phyloP scores from a whole-genome alignment of 2,888 invertebrate genomes.

The Eristalinus aeneus region DNA sequence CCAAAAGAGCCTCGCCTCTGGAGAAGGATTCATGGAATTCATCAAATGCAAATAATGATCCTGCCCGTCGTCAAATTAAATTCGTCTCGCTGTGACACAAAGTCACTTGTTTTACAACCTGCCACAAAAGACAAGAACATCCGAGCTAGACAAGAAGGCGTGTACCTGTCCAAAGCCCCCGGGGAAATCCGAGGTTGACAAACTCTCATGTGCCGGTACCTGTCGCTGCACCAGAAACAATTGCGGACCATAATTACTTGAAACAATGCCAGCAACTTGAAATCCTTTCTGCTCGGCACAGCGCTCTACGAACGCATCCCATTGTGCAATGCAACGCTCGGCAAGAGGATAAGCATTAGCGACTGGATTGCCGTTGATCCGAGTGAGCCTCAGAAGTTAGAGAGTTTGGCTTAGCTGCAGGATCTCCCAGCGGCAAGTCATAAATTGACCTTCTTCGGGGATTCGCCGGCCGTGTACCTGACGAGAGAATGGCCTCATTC shows the following conservation, averaged over 20 bases:
- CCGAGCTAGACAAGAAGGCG: neutral
- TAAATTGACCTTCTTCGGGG: conserved; percentile 29
- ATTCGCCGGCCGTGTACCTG: conserved; percentile 17
- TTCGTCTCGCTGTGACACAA: conserved; percentile 53
- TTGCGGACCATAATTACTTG: conserved; percentile 48
- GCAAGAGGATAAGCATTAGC: conserved; percentile 44
- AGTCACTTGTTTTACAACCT: conserved; percentile 58
- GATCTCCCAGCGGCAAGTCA: conserved; percentile 9
- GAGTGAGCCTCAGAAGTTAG: neutral
- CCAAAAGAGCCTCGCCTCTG: neutral
- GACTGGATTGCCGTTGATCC: conserved; percentile 29
- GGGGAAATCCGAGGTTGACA: conserved; percentile 54
- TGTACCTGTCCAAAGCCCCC: conserved; percentile 35
- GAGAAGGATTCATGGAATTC: conserved; percentile 39
- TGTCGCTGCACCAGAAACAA: conserved; percentile 47
- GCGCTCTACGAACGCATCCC: conserved; percentile 12
- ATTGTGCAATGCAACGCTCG: conserved; percentile 30
- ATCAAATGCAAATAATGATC: conserved; percentile 63
- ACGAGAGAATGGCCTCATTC: conserved; percentile 9
- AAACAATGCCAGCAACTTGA: conserved; percentile 42
- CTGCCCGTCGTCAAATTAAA: conserved; percentile 66
- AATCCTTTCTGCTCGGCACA: conserved; percentile 54
- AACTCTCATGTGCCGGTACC: conserved; percentile 34
- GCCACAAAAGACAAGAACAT: conserved; percentile 9
- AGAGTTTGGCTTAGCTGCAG: neutral